Conservation (phyloP, 2,113 vertebrate species). For the Spheniscus mendiculus region DNA sequence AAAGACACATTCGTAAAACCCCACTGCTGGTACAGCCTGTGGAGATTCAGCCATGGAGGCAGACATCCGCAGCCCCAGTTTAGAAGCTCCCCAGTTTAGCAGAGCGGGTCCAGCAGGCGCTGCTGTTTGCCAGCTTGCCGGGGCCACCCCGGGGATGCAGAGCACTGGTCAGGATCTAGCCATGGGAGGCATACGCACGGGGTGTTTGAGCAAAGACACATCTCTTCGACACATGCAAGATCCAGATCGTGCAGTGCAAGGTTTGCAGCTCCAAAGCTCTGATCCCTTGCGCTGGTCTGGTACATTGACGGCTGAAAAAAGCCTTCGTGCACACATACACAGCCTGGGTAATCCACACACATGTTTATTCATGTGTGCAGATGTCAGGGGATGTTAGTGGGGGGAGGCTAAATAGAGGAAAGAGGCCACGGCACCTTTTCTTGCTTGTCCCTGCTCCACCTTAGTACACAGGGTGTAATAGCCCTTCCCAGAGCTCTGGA, state of each 20-base stretch:
- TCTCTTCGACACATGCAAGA: fast-evolving
- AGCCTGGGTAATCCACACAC: not conserved
- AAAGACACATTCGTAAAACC: fast-evolving
- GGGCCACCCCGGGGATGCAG: fast-evolving
- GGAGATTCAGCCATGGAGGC: not conserved
- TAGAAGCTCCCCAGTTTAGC: not conserved
- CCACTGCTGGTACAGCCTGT: fast-evolving
- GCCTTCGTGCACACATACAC: fast-evolving
- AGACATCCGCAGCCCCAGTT: fast-evolving
- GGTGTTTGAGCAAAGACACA: fast-evolving
- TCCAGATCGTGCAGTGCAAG: not conserved
- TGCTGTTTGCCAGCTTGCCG: not conserved
- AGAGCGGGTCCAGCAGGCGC: fast-evolving
- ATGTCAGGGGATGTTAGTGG: not conserved
- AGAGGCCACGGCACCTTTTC: not conserved
- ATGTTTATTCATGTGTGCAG: fast-evolving
- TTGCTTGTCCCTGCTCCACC: not conserved
- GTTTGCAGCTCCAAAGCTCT: not conserved
- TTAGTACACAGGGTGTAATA: fast-evolving
- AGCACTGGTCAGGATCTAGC: not conserved
- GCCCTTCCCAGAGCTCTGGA: not conserved
- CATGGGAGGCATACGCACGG: fast-evolving
- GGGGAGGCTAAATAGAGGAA: not conserved
- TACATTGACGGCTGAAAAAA: not conserved
- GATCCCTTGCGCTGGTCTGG: not conserved